Percentiles rank a stretch among this genome's conserved stretches.
These are phyloP conservation scores for Xanthorhoe spadicearia DNA, from an alignment of 2,888 invertebrate species.

Conservation along the genomic window DNA sequence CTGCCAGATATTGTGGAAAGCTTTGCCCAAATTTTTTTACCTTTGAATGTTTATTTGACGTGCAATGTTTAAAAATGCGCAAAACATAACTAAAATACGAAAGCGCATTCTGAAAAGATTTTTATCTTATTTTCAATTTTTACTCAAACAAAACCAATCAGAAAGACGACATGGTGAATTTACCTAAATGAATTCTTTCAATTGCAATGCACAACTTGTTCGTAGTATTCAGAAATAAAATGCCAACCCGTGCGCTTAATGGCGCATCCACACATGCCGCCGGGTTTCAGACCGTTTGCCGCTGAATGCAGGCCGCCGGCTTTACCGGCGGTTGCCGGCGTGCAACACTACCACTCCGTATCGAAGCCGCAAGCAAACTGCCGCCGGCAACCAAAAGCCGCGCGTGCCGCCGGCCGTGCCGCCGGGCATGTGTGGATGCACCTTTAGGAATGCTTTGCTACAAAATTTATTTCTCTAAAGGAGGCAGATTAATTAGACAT, in stretches of 20 bases:
- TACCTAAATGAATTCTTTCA: neutral
- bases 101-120: neutral
- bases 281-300: no score
- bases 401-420: no score
- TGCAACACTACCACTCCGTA: no score
- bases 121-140: neutral
- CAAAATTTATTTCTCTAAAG: neutral
- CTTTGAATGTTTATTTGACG: neutral
- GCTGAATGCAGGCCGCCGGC: no score
- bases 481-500: neutral
- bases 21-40: neutral
- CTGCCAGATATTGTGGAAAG: slow-evolving; percentile 4
- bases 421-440: no score
- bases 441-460: neutral
- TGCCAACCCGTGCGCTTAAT: slow-evolving; percentile 1
- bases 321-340: no score
- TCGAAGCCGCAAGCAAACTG: no score
- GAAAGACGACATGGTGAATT: neutral
- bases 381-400: no score
- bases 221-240: slow-evolving; percentile 10
- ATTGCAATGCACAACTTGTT: slow-evolving; percentile 1
- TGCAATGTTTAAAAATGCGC: neutral
- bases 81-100: no score
- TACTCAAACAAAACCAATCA: neutral
- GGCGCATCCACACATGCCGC: no score